These are phyloP conservation scores for Ericerus pela DNA, from an alignment of 1,140 invertebrate genomes.

Conservation along the genomic window DNA sequence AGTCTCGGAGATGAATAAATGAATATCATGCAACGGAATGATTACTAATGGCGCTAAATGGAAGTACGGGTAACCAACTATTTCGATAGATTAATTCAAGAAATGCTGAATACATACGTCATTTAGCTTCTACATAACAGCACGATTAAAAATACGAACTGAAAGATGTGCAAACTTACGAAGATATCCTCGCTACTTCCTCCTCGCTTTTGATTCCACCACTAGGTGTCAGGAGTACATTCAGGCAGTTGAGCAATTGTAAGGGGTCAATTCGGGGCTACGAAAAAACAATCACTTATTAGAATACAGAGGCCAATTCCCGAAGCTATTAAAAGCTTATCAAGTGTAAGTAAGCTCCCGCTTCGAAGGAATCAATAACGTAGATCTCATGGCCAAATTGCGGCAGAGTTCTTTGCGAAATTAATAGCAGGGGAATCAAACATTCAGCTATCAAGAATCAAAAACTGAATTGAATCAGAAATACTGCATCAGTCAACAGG, in stretches of 20 bases:
- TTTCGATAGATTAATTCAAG: too few species aligned
- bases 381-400: not conserved
- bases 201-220: constrained; percentile 74
- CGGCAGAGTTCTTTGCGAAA: not conserved
- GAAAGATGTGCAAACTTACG: constrained; percentile 35
- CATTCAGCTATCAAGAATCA: not conserved
- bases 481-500: too few species aligned
- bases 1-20: too few species aligned
- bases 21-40: too few species aligned
- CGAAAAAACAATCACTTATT: constrained; percentile 32
- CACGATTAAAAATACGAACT: constrained; percentile 10
- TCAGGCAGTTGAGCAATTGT: constrained; percentile 69
- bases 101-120: too few species aligned
- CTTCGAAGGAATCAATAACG: not conserved
- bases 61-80: too few species aligned
- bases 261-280: constrained; percentile 82
- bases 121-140: not conserved
- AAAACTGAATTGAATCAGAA: not conserved
- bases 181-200: constrained; percentile 66
- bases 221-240: constrained; percentile 58
- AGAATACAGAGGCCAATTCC: not conserved
- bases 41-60: too few species aligned
- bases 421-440: not conserved
- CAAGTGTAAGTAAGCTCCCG: not conserved
- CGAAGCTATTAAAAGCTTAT: not conserved